Evolutionary conservation across 2,113 vertebrate species (phyloP).

Genomic region (Zapornia atra): DNA sequence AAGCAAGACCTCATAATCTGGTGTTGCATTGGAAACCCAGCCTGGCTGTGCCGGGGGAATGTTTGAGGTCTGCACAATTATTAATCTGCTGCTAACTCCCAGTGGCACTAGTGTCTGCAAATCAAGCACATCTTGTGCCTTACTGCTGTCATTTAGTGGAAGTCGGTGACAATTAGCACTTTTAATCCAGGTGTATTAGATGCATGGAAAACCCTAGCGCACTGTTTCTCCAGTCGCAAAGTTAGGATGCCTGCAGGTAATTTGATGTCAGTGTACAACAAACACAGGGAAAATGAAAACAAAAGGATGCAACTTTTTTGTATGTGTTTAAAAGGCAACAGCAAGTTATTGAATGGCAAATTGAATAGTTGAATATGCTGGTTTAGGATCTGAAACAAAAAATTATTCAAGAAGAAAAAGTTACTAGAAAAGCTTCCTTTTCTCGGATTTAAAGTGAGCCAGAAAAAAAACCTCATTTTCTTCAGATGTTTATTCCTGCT

Average conservation of each 20-base stretch:
- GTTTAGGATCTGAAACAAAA: neutral
- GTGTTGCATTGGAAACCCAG: neutral
- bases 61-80: constrained; percentile 26
- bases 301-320: neutral
- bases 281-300: constrained; percentile 17
- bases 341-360: neutral
- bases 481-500: neutral
- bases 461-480: neutral
- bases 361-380: neutral
- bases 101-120: constrained; percentile 27
- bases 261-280: constrained; percentile 16
- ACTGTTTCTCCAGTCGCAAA: neutral
- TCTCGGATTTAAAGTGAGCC: neutral
- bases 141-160: constrained; percentile 48
- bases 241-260: constrained; percentile 26
- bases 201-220: constrained; percentile 35
- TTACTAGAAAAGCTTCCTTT: neutral
- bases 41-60: constrained; percentile 17
- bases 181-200: constrained; percentile 57
- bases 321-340: neutral
- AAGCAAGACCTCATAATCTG: neutral
- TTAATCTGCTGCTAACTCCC: constrained; percentile 43
- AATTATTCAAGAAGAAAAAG: neutral
- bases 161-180: constrained; percentile 55
- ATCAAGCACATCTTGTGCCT: constrained; percentile 59